phyloP scores from a whole-genome alignment of 2,113 vertebrate genomes.

The Tyto alba region DNA sequence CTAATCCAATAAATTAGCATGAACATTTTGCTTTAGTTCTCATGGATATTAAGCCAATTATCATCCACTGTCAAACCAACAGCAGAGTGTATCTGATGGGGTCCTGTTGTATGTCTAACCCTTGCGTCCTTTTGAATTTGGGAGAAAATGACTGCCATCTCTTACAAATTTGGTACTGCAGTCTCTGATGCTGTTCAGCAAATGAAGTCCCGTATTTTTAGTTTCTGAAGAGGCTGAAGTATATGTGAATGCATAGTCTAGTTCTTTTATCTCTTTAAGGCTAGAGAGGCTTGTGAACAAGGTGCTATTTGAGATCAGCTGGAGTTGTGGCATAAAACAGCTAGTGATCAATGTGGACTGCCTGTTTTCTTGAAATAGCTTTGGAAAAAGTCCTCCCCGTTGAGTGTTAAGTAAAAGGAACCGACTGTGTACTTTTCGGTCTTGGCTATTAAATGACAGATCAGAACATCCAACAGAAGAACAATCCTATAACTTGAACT shows the following conservation, averaged over 20 bases:
- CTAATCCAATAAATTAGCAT: neutral
- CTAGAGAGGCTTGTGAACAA: neutral
- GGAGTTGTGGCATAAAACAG: neutral
- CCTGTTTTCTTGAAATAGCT: neutral
- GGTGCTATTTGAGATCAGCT: neutral
- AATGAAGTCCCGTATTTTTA: neutral
- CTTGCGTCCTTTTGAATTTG: neutral
- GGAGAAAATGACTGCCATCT: neutral
- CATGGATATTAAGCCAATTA: neutral
- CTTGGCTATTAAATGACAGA: neutral
- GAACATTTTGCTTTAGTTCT: neutral
- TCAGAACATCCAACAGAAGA: neutral
- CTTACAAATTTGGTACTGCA: neutral
- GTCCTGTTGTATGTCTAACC: neutral
- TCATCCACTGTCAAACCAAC: neutral
- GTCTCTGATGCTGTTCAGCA: neutral
- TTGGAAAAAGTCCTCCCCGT: neutral
- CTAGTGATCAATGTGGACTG: too few relatives aligned
- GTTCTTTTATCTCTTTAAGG: neutral
- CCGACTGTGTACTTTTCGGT: neutral
- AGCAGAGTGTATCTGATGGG: neutral
- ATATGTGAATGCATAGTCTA: neutral
- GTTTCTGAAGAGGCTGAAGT: neutral
- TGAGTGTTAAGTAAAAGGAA: neutral
- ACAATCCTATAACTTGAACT: neutral